Evolutionary conservation across 30 jellyfish, hydroid and myxozoan genomes (phyloP), one percentile per base, ranked within the genome.

Genomic region (Turritopsis dohrnii): DNA sequence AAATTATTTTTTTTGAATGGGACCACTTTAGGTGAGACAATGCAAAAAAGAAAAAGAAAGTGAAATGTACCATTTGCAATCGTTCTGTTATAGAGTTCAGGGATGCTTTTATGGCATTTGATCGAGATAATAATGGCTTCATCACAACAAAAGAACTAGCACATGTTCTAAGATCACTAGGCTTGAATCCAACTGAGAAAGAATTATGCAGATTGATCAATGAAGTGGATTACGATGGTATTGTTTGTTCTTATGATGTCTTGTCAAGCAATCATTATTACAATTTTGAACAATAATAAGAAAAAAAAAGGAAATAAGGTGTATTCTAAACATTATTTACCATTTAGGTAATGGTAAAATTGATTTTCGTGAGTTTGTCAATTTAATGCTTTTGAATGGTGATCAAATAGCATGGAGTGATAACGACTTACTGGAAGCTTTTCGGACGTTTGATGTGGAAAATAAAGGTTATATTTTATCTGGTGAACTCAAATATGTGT

Each of bases 321-420:
- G n/a, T n/a, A n/a, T n/a, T n/a, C n/a, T n/a, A n/a, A n/a, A n/a
- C n/a, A n/a, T n/a, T n/a, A n/a, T n/a, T n/a, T n/a, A n/a, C n/a
- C n/a, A n/a, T 75, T 53, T 52, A 93, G 98, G 98, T 26, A 93
- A 93, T 85, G 98, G 98, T 21, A 93, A 93, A 52, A 93, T 93
- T 19, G 98, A 93, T 74, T 93, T 93, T 65, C 90, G 95, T 1
- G 98, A 93, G 81, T 93, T 93, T 71, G 98, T 93, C 3, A 87
- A 88, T 71, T 80, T 93, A 95, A 93, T 93, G 98, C 91, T 88
- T 31, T 71, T 86, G 73, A 93, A 93, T 71, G 98, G 98, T 1
- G 98, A 93, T 69, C 96, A 93, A 71, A 88, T 93, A 92, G 98
- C 96, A 27, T 93, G 98, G 98, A 93, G 90, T 52, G 98, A 93